phyloP scores from a whole-genome alignment of 2,113 vertebrate genomes.

The Ranitomeya variabilis region DNA sequence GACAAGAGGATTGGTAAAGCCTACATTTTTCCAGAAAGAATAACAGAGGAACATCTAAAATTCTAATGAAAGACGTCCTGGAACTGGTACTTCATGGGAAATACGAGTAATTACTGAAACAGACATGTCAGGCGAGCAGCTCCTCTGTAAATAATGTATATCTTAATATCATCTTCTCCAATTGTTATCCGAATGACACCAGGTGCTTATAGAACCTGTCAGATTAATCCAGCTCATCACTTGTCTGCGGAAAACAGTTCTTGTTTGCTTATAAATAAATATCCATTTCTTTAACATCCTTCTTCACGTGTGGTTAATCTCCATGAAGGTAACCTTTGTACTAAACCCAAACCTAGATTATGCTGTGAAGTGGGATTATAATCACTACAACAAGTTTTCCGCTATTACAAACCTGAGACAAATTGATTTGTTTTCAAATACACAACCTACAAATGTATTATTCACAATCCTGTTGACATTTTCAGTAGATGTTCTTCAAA shows the following conservation, averaged over 20 bases:
- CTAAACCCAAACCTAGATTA: conserved; percentile 47
- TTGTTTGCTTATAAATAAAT: background rate
- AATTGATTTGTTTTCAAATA: conserved; percentile 57
- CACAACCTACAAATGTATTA: conserved; percentile 52
- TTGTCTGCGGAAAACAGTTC: background rate
- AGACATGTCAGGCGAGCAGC: background rate
- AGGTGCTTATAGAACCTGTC: background rate
- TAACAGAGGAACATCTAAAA: background rate
- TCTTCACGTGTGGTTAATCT: conserved; percentile 41
- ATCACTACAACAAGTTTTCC: conserved; percentile 38
- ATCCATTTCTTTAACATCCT: conserved; percentile 27
- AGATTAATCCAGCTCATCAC: background rate
- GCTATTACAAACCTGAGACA: conserved; percentile 49
- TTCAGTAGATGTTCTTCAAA: conserved; percentile 57
- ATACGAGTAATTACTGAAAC: background rate
- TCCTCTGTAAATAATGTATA: background rate
- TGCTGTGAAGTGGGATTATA: conserved; percentile 40
- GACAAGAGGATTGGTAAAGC: background rate
- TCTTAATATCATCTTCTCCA: background rate
- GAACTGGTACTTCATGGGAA: background rate
- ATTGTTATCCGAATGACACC: background rate
- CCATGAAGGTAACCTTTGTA: conserved; percentile 51
- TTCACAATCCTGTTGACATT: conserved; percentile 58
- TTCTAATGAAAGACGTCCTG: background rate
- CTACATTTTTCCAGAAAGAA: background rate